A percentile compares a stretch with the other conserved stretches of the same genome.
Conservation (phyloP, 2,113 vertebrate genomes). For the Athene noctua region DNA sequence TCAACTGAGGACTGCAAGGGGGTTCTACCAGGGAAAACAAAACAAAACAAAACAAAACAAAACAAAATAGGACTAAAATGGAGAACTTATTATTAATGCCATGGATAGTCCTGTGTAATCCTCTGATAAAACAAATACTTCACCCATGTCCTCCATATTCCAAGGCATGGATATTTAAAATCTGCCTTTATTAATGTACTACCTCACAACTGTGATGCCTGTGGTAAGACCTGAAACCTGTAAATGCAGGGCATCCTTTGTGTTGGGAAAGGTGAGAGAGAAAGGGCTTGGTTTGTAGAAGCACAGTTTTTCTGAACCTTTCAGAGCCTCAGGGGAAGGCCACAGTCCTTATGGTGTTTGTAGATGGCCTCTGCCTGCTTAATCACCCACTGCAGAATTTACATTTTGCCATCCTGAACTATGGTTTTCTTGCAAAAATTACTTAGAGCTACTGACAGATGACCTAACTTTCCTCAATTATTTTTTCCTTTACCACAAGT, state of each 20-base stretch:
- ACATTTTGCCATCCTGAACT: neutral
- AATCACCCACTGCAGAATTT: neutral
- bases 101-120: neutral
- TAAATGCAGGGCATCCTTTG: neutral
- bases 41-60: too few species aligned
- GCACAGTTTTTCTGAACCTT: neutral
- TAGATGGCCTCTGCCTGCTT: neutral
- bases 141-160: neutral
- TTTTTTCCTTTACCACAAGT: neutral
- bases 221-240: neutral
- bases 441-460: neutral
- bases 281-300: neutral
- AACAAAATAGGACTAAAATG: neutral
- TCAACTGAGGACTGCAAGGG: neutral
- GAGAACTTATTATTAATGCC: neutral
- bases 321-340: neutral
- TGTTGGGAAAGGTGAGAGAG: neutral
- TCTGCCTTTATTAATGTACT: neutral
- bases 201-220: neutral
- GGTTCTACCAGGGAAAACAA: accelerated
- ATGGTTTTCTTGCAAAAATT: neutral
- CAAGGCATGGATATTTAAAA: neutral
- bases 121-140: neutral
- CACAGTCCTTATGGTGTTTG: neutral
- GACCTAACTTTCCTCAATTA: neutral